These are phyloP conservation scores for Sipha flava DNA, from an alignment of 1,140 invertebrate genomes.

Conservation along the genomic window DNA sequence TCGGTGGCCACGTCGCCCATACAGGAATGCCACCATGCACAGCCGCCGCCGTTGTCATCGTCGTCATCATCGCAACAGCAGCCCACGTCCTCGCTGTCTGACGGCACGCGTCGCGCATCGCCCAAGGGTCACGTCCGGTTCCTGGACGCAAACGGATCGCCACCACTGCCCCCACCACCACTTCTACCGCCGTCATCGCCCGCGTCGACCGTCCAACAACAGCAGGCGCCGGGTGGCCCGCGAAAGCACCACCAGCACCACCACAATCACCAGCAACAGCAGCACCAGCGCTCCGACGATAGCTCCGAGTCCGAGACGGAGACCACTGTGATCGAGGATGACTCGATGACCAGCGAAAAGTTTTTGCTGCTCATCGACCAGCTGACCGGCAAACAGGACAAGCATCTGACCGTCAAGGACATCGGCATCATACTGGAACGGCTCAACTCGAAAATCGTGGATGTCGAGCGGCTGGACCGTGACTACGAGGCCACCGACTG, in stretches of 20 bases:
- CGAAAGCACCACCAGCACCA: neutral
- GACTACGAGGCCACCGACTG: constrained; percentile 84
- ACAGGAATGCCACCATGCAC: constrained; percentile 65
- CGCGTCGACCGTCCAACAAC: constrained; percentile 40
- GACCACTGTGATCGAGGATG: constrained; percentile 83
- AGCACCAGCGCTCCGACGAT: constrained; percentile 48
- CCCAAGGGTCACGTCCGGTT: constrained; percentile 60
- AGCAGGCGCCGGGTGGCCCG: constrained; percentile 44
- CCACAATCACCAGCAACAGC: neutral
- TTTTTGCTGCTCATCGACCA: constrained; percentile 87
- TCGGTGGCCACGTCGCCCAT: constrained; percentile 84
- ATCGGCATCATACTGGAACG: constrained; percentile 88
- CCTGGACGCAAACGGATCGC: constrained; percentile 55
- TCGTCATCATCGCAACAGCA: constrained; percentile 74
- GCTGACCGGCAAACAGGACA: constrained; percentile 80
- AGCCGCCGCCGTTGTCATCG: constrained; percentile 48
- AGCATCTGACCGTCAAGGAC: constrained; percentile 84
- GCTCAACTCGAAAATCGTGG: constrained; percentile 82
- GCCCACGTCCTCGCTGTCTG: constrained; percentile 53
- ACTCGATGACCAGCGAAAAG: constrained; percentile 77
- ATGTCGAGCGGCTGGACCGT: constrained; percentile 81
- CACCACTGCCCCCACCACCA: neutral
- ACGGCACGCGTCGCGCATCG: constrained; percentile 2
- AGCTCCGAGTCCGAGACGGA: constrained; percentile 86
- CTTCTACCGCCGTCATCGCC: constrained; percentile 8